These are phyloP conservation scores for Vultur gryphus DNA, from an alignment of 2,797 vertebrate species.

Conservation along the genomic window DNA sequence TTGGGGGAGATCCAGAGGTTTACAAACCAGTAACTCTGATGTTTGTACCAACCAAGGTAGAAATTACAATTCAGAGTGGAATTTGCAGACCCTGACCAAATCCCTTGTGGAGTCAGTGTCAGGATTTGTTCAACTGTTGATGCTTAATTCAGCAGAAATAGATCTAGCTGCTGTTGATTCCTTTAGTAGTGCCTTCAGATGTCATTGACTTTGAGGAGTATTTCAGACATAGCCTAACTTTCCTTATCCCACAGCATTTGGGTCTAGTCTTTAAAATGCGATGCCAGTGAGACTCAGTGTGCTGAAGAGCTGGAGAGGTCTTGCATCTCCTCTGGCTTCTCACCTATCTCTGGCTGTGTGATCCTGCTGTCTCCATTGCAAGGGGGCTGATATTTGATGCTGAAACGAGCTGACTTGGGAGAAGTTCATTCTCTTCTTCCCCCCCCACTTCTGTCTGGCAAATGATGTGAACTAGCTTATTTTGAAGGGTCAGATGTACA, in stretches of 20 bases:
- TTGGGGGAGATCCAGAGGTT: not conserved
- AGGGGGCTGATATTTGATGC: not conserved
- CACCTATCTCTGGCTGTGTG: rapidly evolving
- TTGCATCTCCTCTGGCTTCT: not conserved
- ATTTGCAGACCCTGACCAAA: not conserved
- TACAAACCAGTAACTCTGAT: not conserved
- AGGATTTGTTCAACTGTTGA: not conserved
- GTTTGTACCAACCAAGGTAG: not conserved
- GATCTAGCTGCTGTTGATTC: not conserved
- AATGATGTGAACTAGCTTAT: not conserved
- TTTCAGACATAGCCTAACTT: not conserved
- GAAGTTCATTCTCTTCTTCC: rapidly evolving
- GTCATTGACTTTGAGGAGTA: not conserved
- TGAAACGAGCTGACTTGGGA: not conserved
- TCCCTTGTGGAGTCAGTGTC: not conserved
- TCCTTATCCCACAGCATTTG: not conserved
- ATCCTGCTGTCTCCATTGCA: not conserved
- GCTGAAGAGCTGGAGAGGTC: not conserved
- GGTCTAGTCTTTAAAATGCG: rapidly evolving
- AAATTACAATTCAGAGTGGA: not conserved
- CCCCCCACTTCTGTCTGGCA: rapidly evolving
- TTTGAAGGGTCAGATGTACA: not conserved
- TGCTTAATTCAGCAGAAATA: not conserved
- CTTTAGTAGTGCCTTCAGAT: not conserved
- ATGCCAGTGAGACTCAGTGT: rapidly evolving